Evolutionary conservation across 2,888 invertebrate genomes (phyloP).

Genomic region (Megalurothrips usitatus): DNA sequence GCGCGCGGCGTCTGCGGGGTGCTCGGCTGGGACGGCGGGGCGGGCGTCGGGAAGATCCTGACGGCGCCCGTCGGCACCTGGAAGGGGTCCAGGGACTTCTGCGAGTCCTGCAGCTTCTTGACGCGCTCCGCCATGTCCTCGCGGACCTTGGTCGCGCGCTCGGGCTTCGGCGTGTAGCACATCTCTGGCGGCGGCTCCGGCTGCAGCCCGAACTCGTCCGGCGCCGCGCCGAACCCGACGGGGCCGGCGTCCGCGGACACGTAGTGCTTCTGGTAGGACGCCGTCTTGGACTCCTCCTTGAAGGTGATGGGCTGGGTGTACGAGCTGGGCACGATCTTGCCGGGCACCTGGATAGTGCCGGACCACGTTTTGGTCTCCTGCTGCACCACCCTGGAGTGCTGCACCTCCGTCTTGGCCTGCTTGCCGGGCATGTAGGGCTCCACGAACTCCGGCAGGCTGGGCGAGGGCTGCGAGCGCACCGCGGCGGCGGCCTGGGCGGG

Average conservation of each 20-base stretch:
- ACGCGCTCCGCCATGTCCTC: conserved; percentile 57
- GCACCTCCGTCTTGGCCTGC: neutral
- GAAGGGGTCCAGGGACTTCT: conserved; percentile 49
- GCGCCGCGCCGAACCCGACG: neutral
- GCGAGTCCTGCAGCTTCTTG: conserved; percentile 57
- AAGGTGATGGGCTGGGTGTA: conserved; percentile 21
- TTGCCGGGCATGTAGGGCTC: conserved; percentile 14
- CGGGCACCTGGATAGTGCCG: neutral
- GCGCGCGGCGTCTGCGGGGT: conserved; percentile 1
- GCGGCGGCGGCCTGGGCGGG: conserved; percentile 37
- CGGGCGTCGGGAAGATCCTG: conserved; percentile 46
- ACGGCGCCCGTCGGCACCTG: conserved; percentile 58
- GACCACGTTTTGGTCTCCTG: conserved; percentile 18
- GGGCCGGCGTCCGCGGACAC: neutral
- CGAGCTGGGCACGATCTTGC: neutral
- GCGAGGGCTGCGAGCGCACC: conserved; percentile 39
- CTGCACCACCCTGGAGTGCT: conserved; percentile 6
- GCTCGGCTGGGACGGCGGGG: conserved; percentile 26
- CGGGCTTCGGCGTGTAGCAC: conserved; percentile 55
- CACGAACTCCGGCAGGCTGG: conserved; percentile 36
- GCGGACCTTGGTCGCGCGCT: conserved; percentile 44
- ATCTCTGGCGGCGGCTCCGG: conserved; percentile 70
- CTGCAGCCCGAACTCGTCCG: conserved; percentile 49
- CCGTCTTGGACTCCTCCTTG: conserved; percentile 5
- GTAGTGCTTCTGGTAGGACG: neutral